Percentiles rank a stretch among this genome's conserved stretches.
Conservation (phyloP, 2,797 vertebrate genomes). For the Micrastur ruficollis region DNA sequence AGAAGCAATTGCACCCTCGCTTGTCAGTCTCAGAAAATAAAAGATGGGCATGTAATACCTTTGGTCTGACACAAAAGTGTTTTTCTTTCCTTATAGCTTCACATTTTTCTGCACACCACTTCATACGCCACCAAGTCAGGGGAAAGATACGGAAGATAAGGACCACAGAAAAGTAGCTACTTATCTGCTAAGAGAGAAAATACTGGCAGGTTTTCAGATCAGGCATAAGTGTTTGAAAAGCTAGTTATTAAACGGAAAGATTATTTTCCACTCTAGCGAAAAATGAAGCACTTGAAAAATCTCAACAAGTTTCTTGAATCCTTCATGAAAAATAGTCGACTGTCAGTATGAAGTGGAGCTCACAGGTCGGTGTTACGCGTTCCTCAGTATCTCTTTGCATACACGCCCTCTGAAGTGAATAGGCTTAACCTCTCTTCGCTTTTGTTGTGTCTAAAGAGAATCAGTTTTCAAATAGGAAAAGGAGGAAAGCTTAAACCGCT, state of each 20-base stretch:
- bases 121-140: neutral
- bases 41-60: neutral
- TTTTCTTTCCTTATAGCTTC: neutral
- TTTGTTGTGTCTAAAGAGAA: neutral
- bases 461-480: neutral
- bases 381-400: neutral
- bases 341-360: neutral
- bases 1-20: neutral
- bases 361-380: neutral
- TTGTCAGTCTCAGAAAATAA: neutral
- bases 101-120: neutral
- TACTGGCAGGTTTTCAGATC: conserved; percentile 17
- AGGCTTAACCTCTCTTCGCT: neutral
- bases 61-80: neutral
- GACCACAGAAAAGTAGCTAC: neutral
- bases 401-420: neutral
- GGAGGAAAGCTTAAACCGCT: neutral
- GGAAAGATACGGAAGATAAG: neutral
- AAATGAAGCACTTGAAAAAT: neutral
- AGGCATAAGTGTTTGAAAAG: conserved; percentile 15
- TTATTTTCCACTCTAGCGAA: conserved; percentile 33
- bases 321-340: neutral
- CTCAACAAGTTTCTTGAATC: neutral
- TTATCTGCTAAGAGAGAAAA: neutral
- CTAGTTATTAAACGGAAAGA: neutral